Percentiles rank a stretch among this genome's conserved stretches.
phyloP scores from a whole-genome alignment of 2,113 vertebrate genomes.

The Chunga burmeisteri region DNA sequence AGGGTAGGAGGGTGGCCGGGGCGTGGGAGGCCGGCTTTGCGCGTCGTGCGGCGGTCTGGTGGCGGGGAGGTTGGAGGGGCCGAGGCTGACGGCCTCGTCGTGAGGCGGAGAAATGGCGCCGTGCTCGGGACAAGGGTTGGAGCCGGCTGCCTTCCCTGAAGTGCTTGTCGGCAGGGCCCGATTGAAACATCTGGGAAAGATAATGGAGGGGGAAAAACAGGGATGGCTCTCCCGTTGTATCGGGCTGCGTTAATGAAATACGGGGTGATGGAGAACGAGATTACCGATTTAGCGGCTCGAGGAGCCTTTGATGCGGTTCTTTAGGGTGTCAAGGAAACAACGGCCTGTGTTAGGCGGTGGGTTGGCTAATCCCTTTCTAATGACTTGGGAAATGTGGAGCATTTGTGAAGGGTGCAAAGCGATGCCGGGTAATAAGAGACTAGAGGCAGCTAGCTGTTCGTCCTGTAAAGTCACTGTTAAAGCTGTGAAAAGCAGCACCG shows the following conservation, averaged over 20 bases:
- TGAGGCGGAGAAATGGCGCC: not conserved
- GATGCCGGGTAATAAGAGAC: accelerated
- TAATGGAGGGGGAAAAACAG: accelerated
- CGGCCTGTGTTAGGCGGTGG: accelerated
- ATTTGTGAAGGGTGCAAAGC: not conserved
- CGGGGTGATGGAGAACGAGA: not conserved
- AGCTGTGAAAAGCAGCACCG: not conserved
- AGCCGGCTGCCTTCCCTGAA: not conserved
- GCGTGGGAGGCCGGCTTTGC: not conserved
- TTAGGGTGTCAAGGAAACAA: not conserved
- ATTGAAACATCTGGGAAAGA: not conserved
- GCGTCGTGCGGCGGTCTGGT: too few relatives aligned
- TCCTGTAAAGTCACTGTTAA: too few relatives aligned
- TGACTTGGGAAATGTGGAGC: not conserved
- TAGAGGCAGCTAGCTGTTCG: accelerated
- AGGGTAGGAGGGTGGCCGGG: not conserved
- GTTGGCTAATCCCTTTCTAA: not conserved
- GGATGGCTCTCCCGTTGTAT: accelerated
- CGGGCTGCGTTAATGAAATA: not conserved
- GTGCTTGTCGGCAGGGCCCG: not conserved
- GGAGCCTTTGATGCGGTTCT: not conserved
- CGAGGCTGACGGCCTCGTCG: too few relatives aligned
- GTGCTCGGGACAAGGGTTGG: not conserved
- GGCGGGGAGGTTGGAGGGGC: too few relatives aligned
- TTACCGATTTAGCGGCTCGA: accelerated